Evolutionary conservation across 2,797 vertebrate species (phyloP).

Genomic region (Pampus argenteus): DNA sequence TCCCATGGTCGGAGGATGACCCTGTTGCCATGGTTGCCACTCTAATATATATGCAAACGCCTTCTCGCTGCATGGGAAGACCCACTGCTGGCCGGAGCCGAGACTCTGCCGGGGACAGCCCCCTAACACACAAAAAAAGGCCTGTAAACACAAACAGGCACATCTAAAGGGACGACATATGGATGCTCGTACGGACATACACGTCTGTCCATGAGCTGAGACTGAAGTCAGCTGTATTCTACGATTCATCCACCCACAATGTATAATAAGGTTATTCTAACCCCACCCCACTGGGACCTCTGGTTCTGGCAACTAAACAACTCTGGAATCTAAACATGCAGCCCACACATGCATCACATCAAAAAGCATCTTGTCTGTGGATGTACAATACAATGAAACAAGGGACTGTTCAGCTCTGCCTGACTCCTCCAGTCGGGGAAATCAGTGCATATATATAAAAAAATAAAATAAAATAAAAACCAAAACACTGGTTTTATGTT

Average conservation of each 20-base stretch:
- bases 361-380: constrained; percentile 39
- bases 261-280: constrained; percentile 76
- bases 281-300: constrained; percentile 56
- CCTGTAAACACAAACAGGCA: constrained; percentile 21
- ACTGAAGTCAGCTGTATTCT: constrained; percentile 43
- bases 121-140: constrained; percentile 21
- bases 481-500: too few relatives aligned
- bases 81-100: constrained; percentile 32
- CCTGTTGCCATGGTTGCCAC: constrained; percentile 64
- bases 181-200: neutral
- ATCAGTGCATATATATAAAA: neutral
- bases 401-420: constrained; percentile 16
- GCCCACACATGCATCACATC: constrained; percentile 62
- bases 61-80: constrained; percentile 55
- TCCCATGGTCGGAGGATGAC: constrained; percentile 67
- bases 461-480: too few relatives aligned
- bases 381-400: constrained; percentile 39
- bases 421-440: constrained; percentile 16
- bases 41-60: constrained; percentile 68
- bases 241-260: constrained; percentile 57
- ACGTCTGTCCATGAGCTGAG: constrained; percentile 8
- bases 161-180: neutral
- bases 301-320: constrained; percentile 65
- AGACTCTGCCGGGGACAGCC: constrained; percentile 1
- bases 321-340: constrained; percentile 57